Evolutionary conservation across 2,113 vertebrate genomes (phyloP).

Genomic region (Stomatorhinus ivindoensis): DNA sequence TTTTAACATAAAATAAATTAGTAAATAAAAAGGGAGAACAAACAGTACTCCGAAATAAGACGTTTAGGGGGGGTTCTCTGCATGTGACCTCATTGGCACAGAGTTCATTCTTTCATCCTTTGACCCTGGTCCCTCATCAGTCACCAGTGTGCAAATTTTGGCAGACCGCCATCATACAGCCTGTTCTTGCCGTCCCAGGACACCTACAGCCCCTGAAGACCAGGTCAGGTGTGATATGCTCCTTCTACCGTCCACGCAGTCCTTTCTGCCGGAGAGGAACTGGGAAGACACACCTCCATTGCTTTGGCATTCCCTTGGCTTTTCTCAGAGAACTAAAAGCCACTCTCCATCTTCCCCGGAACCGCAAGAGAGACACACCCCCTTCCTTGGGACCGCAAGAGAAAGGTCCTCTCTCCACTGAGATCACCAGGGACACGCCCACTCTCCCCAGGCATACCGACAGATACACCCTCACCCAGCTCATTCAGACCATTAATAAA

Average conservation of each 20-base stretch:
- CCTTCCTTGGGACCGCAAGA: background rate
- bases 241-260: background rate
- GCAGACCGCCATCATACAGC: background rate
- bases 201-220: background rate
- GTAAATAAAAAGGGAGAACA: slow-evolving; percentile 20
- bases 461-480: background rate
- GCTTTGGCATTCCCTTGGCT: background rate
- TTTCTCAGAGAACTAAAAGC: background rate
- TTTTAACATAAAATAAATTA: slow-evolving; percentile 32
- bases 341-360: background rate
- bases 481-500: background rate
- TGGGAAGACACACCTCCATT: background rate
- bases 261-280: background rate
- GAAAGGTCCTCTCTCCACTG: background rate
- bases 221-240: background rate
- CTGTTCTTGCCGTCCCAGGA: background rate
- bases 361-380: background rate
- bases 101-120: background rate
- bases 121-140: background rate
- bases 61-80: background rate
- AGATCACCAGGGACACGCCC: background rate
- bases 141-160: background rate
- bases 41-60: background rate
- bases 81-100: slow-evolving; percentile 11
- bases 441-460: background rate